Base-by-base conservation (phyloP, 2,113 vertebrate species). In the Melospiza melodia region DNA sequence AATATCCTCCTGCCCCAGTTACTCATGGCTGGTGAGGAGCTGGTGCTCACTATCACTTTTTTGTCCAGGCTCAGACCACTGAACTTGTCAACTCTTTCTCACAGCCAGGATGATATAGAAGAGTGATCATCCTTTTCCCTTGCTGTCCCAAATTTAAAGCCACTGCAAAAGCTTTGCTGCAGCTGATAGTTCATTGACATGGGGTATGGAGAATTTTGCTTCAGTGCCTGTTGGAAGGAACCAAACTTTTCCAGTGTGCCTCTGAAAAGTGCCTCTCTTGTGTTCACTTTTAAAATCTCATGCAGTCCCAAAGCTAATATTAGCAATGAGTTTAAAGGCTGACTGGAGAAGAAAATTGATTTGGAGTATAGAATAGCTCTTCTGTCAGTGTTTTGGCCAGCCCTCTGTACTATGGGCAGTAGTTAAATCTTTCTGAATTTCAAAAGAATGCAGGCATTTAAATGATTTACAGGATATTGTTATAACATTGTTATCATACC, bases 391-490 rank as follows among this genome's bases (percentile, higher is more conserved):
- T 94, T 83, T 71, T 85, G 59, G 85, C 80, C 73, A 84, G 68
- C 57, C 66, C 33, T 74, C 16, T 55, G 57, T 88, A 77, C 39
- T 74, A 57, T 31, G 51, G 71, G 11, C 63, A 72, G 72, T 78
- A 75, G 76, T 77, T 91, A 92, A 87, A 81, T 84, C 35, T 61
- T 83, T 46, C 44, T 63, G 61, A 94, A 83, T 94, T 90, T 83
- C 75, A 62, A 17, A 48, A 74, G 41, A 83, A 74, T 81, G 5
- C 59, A 84, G 55, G 43, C 44, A 49, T 93, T 95, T 41, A 78
- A 89, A 44, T 90, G 68, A 94, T 87, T 65, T 78, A 81, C 48
- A 90, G 30, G 33, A 81, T 83, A 93, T 90, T 83, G 63, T n/a
- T n/a, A 83, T 93, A 95, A 73, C 62, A 69, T 58, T 73, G 2